Percentiles rank a stretch among this genome's conserved stretches.
Conservation (phyloP, 2,113 vertebrate genomes). For the Prinia subflava region DNA sequence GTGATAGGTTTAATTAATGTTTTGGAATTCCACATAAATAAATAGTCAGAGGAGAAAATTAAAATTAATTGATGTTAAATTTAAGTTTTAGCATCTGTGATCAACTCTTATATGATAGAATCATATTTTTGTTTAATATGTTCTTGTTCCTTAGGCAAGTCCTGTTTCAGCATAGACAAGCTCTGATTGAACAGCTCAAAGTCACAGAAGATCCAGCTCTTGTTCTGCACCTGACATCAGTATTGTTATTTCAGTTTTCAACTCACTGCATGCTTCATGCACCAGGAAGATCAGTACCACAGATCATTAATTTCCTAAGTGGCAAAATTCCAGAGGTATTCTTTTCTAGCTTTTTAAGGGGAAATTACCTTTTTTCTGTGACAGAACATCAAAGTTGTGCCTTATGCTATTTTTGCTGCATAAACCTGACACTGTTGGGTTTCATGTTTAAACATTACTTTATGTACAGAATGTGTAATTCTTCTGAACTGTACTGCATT, state of each 20-base stretch:
- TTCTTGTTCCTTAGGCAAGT: conserved; percentile 79
- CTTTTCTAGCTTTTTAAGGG: neutral
- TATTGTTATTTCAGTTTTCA: conserved; percentile 88
- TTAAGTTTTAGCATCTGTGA: neutral
- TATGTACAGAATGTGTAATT: neutral
- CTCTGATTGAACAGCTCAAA: conserved; percentile 88
- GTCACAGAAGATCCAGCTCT: conserved; percentile 91
- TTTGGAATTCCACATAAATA: neutral
- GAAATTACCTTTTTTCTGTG: neutral
- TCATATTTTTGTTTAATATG: neutral
- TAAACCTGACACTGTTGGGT: neutral
- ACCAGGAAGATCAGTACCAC: conserved; percentile 93
- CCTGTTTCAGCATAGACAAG: conserved; percentile 89
- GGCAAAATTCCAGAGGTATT: conserved; percentile 85
- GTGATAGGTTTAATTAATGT: neutral
- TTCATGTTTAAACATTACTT: neutral
- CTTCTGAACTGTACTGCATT: neutral
- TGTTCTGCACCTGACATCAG: conserved; percentile 87
- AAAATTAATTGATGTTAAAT: neutral
- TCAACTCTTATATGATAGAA: neutral
- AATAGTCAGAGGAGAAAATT: neutral
- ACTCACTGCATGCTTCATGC: conserved; percentile 92
- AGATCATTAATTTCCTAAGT: conserved; percentile 84
- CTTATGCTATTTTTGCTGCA: neutral
- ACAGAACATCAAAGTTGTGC: neutral